Conservation (phyloP, 2,797 vertebrate species). For the Spatula versicolor region DNA sequence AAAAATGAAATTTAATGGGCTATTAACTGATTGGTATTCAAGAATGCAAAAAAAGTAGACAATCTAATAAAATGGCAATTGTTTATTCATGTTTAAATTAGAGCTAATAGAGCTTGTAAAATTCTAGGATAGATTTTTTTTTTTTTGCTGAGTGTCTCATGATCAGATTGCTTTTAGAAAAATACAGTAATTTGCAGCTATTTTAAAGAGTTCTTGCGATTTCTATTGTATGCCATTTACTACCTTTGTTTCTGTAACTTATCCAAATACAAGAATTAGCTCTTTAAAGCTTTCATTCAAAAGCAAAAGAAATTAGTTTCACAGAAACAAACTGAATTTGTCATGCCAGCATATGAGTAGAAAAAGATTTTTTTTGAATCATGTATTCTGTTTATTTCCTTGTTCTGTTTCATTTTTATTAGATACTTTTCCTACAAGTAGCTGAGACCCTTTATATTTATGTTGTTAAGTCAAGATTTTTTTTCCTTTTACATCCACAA, state of each 20-base stretch:
- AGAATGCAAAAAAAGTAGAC: background rate
- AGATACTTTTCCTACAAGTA: background rate
- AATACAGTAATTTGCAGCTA: background rate
- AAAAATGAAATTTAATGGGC: background rate
- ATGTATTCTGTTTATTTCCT: background rate
- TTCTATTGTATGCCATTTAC: background rate
- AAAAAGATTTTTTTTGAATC: background rate
- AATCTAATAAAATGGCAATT: background rate
- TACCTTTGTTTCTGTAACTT: background rate
- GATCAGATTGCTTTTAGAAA: background rate
- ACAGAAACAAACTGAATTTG: background rate
- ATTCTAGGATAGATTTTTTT: background rate
- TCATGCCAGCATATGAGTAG: background rate
- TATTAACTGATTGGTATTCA: background rate
- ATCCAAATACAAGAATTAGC: background rate
- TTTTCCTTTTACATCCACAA: background rate
- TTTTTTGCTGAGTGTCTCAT: background rate
- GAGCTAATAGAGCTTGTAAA: background rate
- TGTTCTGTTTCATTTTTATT: background rate
- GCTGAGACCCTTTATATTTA: background rate
- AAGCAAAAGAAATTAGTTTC: background rate
- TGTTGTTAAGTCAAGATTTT: background rate
- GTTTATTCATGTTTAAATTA: background rate
- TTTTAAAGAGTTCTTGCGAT: background rate
- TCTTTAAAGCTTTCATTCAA: background rate